These are phyloP conservation scores for Hypocryptadius cinnamomeus DNA, from an alignment of 2,113 vertebrate genomes.

Conservation along the genomic window DNA sequence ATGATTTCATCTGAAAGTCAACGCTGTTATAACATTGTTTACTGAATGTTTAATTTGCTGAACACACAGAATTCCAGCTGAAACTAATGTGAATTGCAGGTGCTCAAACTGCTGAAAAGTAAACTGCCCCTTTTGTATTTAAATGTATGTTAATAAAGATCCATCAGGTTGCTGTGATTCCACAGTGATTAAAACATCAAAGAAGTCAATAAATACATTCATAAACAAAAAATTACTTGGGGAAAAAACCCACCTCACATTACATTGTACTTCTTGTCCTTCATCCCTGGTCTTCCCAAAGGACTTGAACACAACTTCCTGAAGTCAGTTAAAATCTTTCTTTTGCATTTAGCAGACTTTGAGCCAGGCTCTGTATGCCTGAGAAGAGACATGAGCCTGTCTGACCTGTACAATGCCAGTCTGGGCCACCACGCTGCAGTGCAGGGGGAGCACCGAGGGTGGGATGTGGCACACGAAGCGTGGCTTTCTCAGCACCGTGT, in stretches of 20 bases:
- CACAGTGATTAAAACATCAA: conserved; percentile 26
- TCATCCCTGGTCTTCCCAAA: not conserved
- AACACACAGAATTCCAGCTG: conserved; percentile 13
- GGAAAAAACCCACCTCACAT: not conserved
- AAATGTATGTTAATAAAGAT: conserved; percentile 6
- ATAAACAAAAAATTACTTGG: not conserved
- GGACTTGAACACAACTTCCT: not conserved
- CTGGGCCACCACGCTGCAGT: accelerated
- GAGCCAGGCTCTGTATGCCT: not conserved
- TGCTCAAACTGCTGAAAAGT: conserved; percentile 7
- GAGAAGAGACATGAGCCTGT: not conserved
- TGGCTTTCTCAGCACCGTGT: not conserved
- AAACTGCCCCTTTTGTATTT: conserved; percentile 25
- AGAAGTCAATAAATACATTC: not conserved
- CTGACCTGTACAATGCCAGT: not conserved
- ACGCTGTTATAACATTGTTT: conserved; percentile 13
- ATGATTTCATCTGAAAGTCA: conserved; percentile 35
- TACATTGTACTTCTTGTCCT: not conserved
- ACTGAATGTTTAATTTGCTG: conserved; percentile 19
- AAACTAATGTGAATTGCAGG: conserved; percentile 22
- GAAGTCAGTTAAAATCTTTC: not conserved
- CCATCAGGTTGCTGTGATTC: not conserved
- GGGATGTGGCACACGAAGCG: accelerated
- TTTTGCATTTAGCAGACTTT: not conserved
- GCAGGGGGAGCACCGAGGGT: not conserved